A percentile compares a stretch with the other conserved stretches of the same genome.
Conservation (phyloP, 2,797 vertebrate genomes). For the Xenopus petersii region DNA sequence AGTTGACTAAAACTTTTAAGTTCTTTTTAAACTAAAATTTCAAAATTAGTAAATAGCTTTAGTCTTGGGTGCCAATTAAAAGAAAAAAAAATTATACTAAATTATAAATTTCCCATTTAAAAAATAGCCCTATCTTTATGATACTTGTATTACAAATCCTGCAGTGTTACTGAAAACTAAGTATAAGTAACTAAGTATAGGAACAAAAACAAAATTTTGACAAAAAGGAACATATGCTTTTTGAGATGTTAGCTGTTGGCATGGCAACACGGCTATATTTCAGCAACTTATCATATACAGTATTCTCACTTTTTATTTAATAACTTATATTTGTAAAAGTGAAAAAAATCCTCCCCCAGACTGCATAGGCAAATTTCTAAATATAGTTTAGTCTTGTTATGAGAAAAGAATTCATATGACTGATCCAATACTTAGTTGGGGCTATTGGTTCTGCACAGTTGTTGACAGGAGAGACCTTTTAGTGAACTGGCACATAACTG, state of each 20-base stretch:
- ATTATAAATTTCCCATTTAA: too few species aligned
- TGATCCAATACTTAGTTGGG: slow-evolving; percentile 25
- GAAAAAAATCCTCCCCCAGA: slow-evolving; percentile 1
- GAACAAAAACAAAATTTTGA: slow-evolving; percentile 7
- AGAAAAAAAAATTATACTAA: too few species aligned
- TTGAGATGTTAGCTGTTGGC: slow-evolving; percentile 14
- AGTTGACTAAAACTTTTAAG: too few species aligned
- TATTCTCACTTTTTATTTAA: slow-evolving; percentile 4
- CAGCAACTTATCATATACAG: not conserved
- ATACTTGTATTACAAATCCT: too few species aligned
- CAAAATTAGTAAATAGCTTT: too few species aligned
- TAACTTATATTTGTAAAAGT: slow-evolving; percentile 11
- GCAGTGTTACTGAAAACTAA: too few species aligned
- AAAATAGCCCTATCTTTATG: too few species aligned
- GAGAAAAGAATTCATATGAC: slow-evolving; percentile 6
- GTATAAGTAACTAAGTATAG: not conserved
- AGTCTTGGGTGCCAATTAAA: too few species aligned
- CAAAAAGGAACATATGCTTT: slow-evolving; percentile 8
- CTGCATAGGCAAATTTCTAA: slow-evolving; percentile 18
- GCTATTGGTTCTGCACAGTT: slow-evolving; percentile 6
- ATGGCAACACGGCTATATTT: slow-evolving; percentile 21
- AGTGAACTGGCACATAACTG: slow-evolving; percentile 4
- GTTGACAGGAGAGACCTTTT: slow-evolving; percentile 23
- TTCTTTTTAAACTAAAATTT: too few species aligned
- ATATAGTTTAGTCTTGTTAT: slow-evolving; percentile 40